These are phyloP conservation scores for Pica pica DNA, from an alignment of 2,113 vertebrate species.

Conservation along the genomic window DNA sequence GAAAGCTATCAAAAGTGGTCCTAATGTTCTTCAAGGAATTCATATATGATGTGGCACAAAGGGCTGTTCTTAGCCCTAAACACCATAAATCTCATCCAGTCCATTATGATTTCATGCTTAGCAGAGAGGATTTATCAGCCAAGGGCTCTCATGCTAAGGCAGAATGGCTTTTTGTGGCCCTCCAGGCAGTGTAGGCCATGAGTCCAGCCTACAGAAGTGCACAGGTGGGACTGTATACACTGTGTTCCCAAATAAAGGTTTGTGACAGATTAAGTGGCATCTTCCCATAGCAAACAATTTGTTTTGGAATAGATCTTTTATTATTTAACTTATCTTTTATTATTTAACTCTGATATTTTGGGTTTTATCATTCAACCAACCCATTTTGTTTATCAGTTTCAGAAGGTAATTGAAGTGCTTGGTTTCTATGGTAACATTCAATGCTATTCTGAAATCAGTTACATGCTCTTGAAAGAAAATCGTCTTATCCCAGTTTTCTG, in stretches of 20 bases:
- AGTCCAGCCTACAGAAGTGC: background rate
- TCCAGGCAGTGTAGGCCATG: background rate
- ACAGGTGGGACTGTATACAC: background rate
- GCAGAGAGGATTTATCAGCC: background rate
- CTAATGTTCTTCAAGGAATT: background rate
- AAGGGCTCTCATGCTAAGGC: background rate
- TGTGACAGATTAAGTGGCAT: background rate
- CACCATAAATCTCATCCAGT: background rate
- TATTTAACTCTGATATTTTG: background rate
- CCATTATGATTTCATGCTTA: background rate
- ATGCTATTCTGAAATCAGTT: background rate
- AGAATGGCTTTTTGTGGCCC: background rate
- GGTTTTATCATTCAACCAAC: background rate
- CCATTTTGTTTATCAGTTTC: background rate
- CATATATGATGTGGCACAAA: background rate
- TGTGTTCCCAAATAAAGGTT: background rate
- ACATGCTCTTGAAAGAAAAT: background rate
- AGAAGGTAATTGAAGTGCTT: background rate
- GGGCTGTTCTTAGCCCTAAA: background rate
- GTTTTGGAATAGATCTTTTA: background rate
- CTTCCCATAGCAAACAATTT: background rate
- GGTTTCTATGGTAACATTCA: background rate
- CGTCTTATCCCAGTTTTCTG: background rate
- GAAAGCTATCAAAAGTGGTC: background rate
- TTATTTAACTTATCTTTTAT: too few relatives aligned